Evolutionary conservation across 1,140 invertebrate species (phyloP).

Genomic region (Magallana angulata): DNA sequence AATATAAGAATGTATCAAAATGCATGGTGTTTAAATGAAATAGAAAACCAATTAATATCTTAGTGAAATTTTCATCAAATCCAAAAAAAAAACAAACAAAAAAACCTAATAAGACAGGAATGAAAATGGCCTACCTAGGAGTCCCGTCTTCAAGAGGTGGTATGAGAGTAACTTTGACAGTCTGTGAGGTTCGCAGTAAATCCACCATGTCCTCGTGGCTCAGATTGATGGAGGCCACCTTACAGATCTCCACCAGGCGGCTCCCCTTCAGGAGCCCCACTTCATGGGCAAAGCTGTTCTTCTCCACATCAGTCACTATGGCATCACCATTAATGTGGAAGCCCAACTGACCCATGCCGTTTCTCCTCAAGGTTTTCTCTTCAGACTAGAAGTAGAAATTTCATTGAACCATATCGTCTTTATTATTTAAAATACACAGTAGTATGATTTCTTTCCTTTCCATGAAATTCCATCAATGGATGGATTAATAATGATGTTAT

Average conservation of each 20-base stretch:
- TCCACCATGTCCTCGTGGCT: slow-evolving; percentile 97
- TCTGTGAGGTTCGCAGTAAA: slow-evolving; percentile 92
- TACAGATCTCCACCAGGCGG: slow-evolving; percentile 89
- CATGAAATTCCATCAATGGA: no score
- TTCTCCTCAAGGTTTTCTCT: slow-evolving; percentile 88
- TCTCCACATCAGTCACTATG: slow-evolving; percentile 95
- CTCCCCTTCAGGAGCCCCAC: slow-evolving; percentile 94
- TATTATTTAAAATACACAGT: no score
- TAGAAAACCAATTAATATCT: no score
- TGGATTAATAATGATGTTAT: no score
- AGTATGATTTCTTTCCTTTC: no score
- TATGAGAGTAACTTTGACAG: slow-evolving; percentile 91
- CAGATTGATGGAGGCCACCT: slow-evolving; percentile 92
- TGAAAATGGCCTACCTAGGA: slow-evolving; percentile 79
- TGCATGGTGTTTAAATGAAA: not conserved
- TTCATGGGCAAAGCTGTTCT: slow-evolving; percentile 91
- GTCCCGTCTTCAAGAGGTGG: slow-evolving; percentile 86
- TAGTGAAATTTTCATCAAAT: no score
- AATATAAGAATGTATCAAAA: not conserved
- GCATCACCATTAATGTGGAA: slow-evolving; percentile 98
- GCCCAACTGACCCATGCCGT: slow-evolving; percentile 91
- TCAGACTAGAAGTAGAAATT: slow-evolving; percentile 78
- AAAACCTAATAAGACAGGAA: not conserved
- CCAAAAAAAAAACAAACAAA: no score
- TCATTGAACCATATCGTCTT: no score